These are phyloP conservation scores for Periophthalmus modestus DNA, from an alignment of 2,113 vertebrate species.

Conservation along the genomic window DNA sequence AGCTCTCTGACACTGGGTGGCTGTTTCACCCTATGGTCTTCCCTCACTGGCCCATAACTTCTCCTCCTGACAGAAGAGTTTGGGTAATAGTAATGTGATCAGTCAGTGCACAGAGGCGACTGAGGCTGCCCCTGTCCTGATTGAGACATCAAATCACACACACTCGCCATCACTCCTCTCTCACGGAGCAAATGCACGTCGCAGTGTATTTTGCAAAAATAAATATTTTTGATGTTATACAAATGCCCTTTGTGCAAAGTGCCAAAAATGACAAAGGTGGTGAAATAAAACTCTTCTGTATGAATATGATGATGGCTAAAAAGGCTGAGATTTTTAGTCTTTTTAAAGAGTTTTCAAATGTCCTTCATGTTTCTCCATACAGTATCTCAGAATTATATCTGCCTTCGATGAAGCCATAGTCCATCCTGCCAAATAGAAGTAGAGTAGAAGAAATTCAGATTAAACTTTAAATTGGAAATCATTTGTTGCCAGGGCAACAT, in stretches of 20 bases:
- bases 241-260: slow-evolving; percentile 8
- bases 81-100: slow-evolving; percentile 70
- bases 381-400: neutral
- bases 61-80: slow-evolving; percentile 65
- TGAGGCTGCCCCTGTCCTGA: slow-evolving; percentile 55
- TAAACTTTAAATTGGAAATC: slow-evolving; percentile 61
- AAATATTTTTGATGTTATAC: neutral
- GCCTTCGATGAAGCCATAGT: slow-evolving; percentile 29
- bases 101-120: slow-evolving; percentile 65
- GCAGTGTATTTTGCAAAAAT: neutral
- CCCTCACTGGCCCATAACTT: slow-evolving; percentile 45
- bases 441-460: slow-evolving; percentile 35
- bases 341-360: neutral
- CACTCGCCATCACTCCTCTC: slow-evolving; percentile 43
- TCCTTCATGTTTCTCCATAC: neutral
- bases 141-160: slow-evolving; percentile 61
- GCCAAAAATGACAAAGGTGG: neutral
- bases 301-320: neutral
- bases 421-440: slow-evolving; percentile 40
- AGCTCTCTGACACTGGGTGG: slow-evolving; percentile 48
- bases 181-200: slow-evolving; percentile 24
- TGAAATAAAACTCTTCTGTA: neutral
- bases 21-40: slow-evolving; percentile 35
- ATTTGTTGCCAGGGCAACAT: slow-evolving; percentile 59
- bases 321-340: neutral